These are phyloP conservation scores for Probosciger aterrimus DNA, from an alignment of 2,113 vertebrate genomes.

Conservation along the genomic window DNA sequence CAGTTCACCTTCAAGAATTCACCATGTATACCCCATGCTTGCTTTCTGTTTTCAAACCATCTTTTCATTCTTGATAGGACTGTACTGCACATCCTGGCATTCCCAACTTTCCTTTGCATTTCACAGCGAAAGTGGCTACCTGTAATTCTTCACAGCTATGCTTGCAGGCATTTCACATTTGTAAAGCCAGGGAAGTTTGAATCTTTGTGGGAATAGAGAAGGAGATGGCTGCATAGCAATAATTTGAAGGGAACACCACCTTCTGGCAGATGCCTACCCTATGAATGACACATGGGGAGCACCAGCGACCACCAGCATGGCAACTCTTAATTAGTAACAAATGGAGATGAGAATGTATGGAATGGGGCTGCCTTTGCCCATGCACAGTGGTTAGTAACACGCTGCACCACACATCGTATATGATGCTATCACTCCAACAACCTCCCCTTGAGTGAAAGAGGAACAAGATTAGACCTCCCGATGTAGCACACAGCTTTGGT, in stretches of 20 bases:
- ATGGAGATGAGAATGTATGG: background rate
- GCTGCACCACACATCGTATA: fast-evolving
- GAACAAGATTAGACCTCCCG: background rate
- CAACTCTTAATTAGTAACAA: background rate
- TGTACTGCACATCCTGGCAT: background rate
- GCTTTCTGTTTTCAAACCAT: background rate
- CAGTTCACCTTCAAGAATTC: background rate
- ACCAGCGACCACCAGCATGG: background rate
- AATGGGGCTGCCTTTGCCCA: background rate
- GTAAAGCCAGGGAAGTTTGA: background rate
- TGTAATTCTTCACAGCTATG: background rate
- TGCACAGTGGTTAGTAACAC: background rate
- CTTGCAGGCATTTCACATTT: background rate
- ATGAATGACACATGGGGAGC: background rate
- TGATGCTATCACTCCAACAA: background rate
- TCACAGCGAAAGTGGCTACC: background rate
- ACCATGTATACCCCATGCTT: background rate
- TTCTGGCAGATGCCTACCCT: background rate
- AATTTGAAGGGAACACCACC: background rate
- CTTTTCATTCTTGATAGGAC: background rate
- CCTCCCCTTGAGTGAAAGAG: background rate
- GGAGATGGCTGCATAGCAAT: background rate
- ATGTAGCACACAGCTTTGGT: background rate
- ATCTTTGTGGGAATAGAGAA: background rate
- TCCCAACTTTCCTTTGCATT: background rate